phyloP scores from a whole-genome alignment of 2,797 vertebrate genomes.

The Onychomys arenicola region DNA sequence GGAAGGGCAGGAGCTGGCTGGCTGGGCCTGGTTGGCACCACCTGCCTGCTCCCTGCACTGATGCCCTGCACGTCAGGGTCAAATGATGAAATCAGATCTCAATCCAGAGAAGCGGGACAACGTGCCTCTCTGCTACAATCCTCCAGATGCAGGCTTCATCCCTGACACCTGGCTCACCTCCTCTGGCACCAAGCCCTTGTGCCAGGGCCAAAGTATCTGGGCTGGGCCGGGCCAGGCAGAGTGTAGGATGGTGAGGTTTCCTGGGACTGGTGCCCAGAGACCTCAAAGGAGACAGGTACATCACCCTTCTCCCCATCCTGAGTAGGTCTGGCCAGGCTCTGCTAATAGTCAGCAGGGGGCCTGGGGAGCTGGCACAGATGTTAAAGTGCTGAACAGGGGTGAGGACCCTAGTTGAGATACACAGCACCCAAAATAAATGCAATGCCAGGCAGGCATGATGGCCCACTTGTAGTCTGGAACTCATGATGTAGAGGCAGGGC shows the following conservation, averaged over 20 bases:
- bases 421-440: not conserved
- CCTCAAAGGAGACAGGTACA: not conserved
- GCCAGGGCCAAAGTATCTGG: conserved; percentile 40
- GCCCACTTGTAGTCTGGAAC: not conserved
- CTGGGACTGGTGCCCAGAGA: not conserved
- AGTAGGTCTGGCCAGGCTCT: not conserved
- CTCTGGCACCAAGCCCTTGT: conserved; percentile 48
- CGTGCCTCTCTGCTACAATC: conserved; percentile 36
- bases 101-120: not conserved
- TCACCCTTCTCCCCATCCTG: fast-evolving
- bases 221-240: not conserved
- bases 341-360: not conserved
- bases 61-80: not conserved
- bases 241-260: not conserved
- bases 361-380: not conserved
- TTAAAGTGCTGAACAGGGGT: not conserved
- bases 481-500: not conserved
- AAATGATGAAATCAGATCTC: conserved; percentile 59
- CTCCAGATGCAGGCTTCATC: not conserved
- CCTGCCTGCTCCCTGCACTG: not conserved
- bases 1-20: not conserved
- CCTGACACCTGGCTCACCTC: conserved; percentile 76
- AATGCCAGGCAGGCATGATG: not conserved
- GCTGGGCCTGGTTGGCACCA: not conserved
- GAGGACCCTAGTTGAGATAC: not conserved